Percentiles rank a stretch among this genome's conserved stretches.
Conservation (phyloP, 2,888 invertebrate genomes). For the Epirrita christyi region DNA sequence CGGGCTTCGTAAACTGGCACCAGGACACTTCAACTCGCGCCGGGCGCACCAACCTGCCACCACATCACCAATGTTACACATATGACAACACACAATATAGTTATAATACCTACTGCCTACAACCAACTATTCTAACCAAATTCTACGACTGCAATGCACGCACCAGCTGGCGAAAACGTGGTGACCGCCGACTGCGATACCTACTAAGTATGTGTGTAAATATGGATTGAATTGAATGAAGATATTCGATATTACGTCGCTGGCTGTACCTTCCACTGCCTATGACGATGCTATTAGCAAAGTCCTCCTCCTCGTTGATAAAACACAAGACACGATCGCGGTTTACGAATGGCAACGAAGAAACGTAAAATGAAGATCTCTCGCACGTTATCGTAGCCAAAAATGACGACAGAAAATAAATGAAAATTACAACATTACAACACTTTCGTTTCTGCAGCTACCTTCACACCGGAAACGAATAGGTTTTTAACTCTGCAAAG, state of each 20-base stretch:
- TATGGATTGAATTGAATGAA: slow-evolving; percentile 71
- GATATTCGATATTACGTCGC: slow-evolving; percentile 74
- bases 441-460: slow-evolving; percentile 82
- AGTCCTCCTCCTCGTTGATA: slow-evolving; percentile 54
- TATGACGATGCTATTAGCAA: slow-evolving; percentile 73
- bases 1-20: slow-evolving; percentile 68
- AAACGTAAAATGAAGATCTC: slow-evolving; percentile 74
- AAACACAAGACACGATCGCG: slow-evolving; percentile 58
- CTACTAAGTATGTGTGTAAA: slow-evolving; percentile 66
- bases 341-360: slow-evolving; percentile 56
- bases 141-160: slow-evolving; percentile 68
- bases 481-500: slow-evolving; percentile 70
- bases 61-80: slow-evolving; percentile 50
- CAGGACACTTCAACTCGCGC: slow-evolving; percentile 71
- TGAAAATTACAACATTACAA: slow-evolving; percentile 59
- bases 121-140: slow-evolving; percentile 63
- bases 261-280: slow-evolving; percentile 74
- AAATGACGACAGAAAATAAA: slow-evolving; percentile 83
- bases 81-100: slow-evolving; percentile 44
- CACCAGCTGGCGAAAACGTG: slow-evolving; percentile 85
- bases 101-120: slow-evolving; percentile 41
- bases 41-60: slow-evolving; percentile 77
- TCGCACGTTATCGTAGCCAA: slow-evolving; percentile 73
- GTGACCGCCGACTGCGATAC: slow-evolving; percentile 63
- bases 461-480: slow-evolving; percentile 79